Evolutionary conservation across 92 coral and sea anemone species (phyloP), one percentile per base, ranked within the genome.

Genomic region (Porites rus): DNA sequence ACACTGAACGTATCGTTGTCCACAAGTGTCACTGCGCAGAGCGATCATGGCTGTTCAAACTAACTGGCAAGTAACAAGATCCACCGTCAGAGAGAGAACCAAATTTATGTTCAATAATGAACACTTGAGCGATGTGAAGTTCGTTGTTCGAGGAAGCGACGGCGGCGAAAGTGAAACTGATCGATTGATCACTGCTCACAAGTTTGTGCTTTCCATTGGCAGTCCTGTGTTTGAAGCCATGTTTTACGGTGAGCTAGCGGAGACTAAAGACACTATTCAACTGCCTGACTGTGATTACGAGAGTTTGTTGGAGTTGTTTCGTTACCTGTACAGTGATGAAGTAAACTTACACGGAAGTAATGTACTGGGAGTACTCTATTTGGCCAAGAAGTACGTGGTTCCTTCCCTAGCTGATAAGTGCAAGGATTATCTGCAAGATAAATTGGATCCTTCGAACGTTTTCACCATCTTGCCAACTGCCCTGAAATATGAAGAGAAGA

Each of bases 181-280:
- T 10, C 61, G 72, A 3, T 63, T 70, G 51, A 77, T 91, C 51
- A 88, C 91, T 6, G 93, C 91, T 58, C 87, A 80, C 72, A 86
- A 87, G 77, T 91, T 87, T 65, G 78, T 87, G 24, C 62, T 91
- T 8, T 91, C 94, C 16, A 76, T 89, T 10, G 77, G 85, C 53
- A 87, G 94, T 77, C 91, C 91, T 52, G 94, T 91, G 7, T 87
- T 91, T 63, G 65, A 69, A 19, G 85, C 88, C 12, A 91, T 87
- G 94, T 87, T 91, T 65, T 87, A 87, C 71, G 88, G 94, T 16
- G 69, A 87, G 63, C 86, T 92, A 25, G 91, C 95, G 8, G 95
- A 92, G 82, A 92, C 86, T 22, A 59, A 68, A 9, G 89, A 89
- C 62, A 10, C 86, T 19, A 81, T 89, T 56, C 79, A 89, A 75